A percentile compares a stretch with the other conserved stretches of the same genome.
Evolutionary conservation across 2,113 vertebrate genomes (phyloP).

Genomic region (Tichodroma muraria): DNA sequence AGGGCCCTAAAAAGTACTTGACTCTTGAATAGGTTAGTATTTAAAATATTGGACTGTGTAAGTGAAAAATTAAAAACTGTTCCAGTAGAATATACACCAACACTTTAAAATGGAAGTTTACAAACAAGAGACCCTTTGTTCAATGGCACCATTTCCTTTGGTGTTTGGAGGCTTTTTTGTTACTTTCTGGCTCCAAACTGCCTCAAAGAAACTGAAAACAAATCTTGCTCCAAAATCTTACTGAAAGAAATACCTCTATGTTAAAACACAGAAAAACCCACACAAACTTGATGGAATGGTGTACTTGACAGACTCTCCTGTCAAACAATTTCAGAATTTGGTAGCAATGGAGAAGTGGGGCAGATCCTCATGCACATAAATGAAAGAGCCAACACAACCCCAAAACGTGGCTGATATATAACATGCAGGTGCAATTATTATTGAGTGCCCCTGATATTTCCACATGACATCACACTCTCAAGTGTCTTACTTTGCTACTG

Average conservation of each 20-base stretch:
- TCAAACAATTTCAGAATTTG: not conserved
- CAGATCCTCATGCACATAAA: not conserved
- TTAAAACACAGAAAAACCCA: not conserved
- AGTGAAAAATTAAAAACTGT: constrained; percentile 3
- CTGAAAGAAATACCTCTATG: not conserved
- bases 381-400: not conserved
- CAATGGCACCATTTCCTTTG: not conserved
- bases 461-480: not conserved
- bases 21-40: not conserved
- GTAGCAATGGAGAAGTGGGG: not conserved
- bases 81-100: not conserved
- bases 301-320: not conserved
- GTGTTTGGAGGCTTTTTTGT: not conserved
- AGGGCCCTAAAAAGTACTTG: not conserved
- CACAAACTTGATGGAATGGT: not conserved
- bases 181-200: constrained; percentile 26
- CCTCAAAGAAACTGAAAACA: not conserved
- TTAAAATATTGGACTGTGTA: not conserved
- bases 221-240: not conserved
- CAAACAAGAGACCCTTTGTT: constrained; percentile 39
- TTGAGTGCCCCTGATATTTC: not conserved
- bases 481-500: not conserved
- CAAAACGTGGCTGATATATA: not conserved
- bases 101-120: constrained; percentile 18
- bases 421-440: not conserved